phyloP scores from a whole-genome alignment of 2,888 invertebrate genomes.

The Orthonevra nobilis region DNA sequence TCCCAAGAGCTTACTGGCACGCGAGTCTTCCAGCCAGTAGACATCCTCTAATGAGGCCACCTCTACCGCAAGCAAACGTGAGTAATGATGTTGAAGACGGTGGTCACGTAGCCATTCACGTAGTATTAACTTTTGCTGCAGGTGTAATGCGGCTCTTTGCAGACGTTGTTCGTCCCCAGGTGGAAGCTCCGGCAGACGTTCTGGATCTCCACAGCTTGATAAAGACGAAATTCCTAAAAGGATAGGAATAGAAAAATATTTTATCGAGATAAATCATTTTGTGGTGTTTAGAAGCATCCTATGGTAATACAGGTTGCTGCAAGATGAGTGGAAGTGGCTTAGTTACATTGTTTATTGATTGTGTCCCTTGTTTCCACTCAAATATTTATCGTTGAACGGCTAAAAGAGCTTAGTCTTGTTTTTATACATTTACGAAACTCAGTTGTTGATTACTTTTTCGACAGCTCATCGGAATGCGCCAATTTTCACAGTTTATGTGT shows the following conservation, averaged over 20 bases:
- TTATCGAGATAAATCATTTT: not conserved
- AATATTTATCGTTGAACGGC: no score
- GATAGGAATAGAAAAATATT: not conserved
- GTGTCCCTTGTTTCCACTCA: no score
- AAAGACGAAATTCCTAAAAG: constrained; percentile 89
- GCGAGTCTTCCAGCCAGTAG: constrained; percentile 92
- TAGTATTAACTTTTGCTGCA: constrained; percentile 91
- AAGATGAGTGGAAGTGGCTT: no score
- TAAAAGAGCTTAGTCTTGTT: no score
- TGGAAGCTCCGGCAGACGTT: constrained; percentile 88
- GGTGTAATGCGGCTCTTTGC: constrained; percentile 88
- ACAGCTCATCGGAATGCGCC: no score
- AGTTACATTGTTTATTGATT: no score
- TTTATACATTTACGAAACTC: no score
- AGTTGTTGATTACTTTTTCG: no score
- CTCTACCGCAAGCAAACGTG: constrained; percentile 88
- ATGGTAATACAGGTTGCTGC: no score
- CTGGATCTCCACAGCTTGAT: constrained; percentile 89
- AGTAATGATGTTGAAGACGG: constrained; percentile 87
- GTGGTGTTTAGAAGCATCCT: no score
- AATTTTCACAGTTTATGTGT: no score
- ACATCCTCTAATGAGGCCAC: constrained; percentile 93
- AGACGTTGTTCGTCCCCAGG: constrained; percentile 91
- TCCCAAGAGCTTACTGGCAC: constrained; percentile 88
- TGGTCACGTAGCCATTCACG: constrained; percentile 91